A percentile compares a stretch with the other conserved stretches of the same genome.
Evolutionary conservation across 2,797 vertebrate species (phyloP).

Genomic region (Petrocephalus schoutedeni): DNA sequence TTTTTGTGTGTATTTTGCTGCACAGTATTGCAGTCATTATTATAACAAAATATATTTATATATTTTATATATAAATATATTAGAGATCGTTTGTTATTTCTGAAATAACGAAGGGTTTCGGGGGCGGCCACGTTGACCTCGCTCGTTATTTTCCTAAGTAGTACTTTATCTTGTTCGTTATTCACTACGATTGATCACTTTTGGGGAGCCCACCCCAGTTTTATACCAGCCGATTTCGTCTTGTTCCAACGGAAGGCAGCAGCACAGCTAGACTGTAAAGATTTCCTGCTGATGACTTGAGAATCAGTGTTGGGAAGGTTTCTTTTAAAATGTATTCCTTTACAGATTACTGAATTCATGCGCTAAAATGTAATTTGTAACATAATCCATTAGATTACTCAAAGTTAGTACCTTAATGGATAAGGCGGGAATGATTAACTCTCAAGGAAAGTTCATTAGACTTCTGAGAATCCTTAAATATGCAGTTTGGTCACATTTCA

Average conservation of each 20-base stretch:
- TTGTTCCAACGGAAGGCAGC: neutral
- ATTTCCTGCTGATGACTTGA: neutral
- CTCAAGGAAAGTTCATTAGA: neutral
- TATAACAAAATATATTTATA: too few species aligned
- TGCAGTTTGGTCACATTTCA: constrained; percentile 5
- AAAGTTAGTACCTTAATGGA: neutral
- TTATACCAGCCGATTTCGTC: neutral
- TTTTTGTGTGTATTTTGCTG: too few species aligned
- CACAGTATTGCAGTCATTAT: too few species aligned
- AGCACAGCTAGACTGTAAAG: neutral
- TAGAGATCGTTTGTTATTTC: too few species aligned
- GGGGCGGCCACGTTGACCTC: too few species aligned
- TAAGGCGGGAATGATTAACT: neutral
- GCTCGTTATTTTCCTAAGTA: too few species aligned
- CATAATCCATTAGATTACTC: neutral
- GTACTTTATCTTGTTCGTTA: too few species aligned
- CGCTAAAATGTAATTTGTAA: neutral
- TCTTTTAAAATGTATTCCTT: neutral
- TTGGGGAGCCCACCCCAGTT: neutral
- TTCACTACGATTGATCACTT: too few species aligned
- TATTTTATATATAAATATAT: too few species aligned
- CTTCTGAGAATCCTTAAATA: neutral
- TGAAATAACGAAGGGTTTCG: too few species aligned
- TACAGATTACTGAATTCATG: neutral
- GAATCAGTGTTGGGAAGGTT: neutral